A percentile compares a stretch with the other conserved stretches of the same genome.
Evolutionary conservation across 2,113 vertebrate genomes (phyloP).

Genomic region (Opisthocomus hoazin): DNA sequence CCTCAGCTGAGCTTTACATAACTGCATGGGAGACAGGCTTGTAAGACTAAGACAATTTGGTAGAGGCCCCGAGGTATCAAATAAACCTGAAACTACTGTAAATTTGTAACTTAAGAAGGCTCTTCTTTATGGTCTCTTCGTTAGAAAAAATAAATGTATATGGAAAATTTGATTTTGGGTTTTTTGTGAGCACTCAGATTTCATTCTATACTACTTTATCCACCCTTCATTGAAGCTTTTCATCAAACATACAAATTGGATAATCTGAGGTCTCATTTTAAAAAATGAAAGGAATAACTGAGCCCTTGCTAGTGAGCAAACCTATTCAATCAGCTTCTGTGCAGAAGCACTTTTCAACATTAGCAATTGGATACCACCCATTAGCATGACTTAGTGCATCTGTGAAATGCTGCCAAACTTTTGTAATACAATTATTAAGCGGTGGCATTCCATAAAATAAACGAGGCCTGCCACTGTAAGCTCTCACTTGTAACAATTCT

Average conservation of each 20-base stretch:
- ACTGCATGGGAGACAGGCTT: not conserved
- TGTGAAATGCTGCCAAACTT: slow-evolving; percentile 49
- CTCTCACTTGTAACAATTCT: slow-evolving; percentile 34
- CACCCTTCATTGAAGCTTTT: not conserved
- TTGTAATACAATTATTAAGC: slow-evolving; percentile 35
- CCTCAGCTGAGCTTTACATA: not conserved
- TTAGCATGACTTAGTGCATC: slow-evolving; percentile 42
- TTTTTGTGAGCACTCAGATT: not conserved
- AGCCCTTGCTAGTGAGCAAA: not conserved
- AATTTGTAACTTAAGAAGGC: not conserved
- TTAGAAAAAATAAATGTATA: not conserved
- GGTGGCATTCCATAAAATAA: slow-evolving; percentile 16
- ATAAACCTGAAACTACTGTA: not conserved
- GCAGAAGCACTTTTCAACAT: slow-evolving; percentile 40
- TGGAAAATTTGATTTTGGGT: not conserved
- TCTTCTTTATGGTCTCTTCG: not conserved
- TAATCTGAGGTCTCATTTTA: not conserved
- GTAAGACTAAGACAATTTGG: not conserved
- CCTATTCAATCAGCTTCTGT: slow-evolving; percentile 36
- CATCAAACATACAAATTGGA: not conserved
- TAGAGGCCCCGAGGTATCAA: not conserved
- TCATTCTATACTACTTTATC: not conserved
- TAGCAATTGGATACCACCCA: slow-evolving; percentile 49
- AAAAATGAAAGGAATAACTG: not conserved
- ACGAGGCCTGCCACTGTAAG: slow-evolving; percentile 9